Evolutionary conservation across 2,113 vertebrate genomes (phyloP).

Genomic region (Pseudorhombus dupliciocellatus): DNA sequence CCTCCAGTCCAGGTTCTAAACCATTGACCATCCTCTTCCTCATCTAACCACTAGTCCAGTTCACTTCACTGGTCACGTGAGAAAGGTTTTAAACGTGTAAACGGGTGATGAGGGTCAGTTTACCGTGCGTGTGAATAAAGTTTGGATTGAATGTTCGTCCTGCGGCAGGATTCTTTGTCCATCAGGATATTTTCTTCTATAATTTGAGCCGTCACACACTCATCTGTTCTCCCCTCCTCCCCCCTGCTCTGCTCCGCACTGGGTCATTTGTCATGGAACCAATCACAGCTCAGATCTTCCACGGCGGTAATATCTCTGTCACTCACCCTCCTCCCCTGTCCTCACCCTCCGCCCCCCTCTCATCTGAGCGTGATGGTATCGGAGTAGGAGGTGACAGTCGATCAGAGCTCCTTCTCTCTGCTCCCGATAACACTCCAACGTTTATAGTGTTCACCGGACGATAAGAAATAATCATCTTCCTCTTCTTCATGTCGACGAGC

Average conservation of each 20-base stretch:
- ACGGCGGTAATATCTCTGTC: slow-evolving; percentile 70
- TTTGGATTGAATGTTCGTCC: slow-evolving; percentile 6
- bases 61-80: background rate
- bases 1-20: no score
- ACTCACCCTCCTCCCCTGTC: slow-evolving; percentile 52
- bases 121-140: background rate
- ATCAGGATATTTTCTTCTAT: background rate
- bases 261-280: slow-evolving; percentile 76
- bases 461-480: slow-evolving; percentile 73
- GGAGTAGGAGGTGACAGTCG: slow-evolving; percentile 67
- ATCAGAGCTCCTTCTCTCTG: slow-evolving; percentile 71
- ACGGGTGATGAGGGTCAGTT: background rate
- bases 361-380: slow-evolving; percentile 68
- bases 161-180: slow-evolving; percentile 40
- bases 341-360: slow-evolving; percentile 34
- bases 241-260: slow-evolving; percentile 39
- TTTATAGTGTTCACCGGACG: slow-evolving; percentile 74
- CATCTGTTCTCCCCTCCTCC: slow-evolving; percentile 6
- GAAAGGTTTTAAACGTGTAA: background rate
- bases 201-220: slow-evolving; percentile 2
- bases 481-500: slow-evolving; percentile 45
- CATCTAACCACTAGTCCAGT: no score
- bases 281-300: slow-evolving; percentile 67
- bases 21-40: no score
- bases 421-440: slow-evolving; percentile 71